Evolutionary conservation across 2,113 vertebrate genomes (phyloP), one percentile per base, ranked within the genome.

Genomic region (Bostrychus sinensis): DNA sequence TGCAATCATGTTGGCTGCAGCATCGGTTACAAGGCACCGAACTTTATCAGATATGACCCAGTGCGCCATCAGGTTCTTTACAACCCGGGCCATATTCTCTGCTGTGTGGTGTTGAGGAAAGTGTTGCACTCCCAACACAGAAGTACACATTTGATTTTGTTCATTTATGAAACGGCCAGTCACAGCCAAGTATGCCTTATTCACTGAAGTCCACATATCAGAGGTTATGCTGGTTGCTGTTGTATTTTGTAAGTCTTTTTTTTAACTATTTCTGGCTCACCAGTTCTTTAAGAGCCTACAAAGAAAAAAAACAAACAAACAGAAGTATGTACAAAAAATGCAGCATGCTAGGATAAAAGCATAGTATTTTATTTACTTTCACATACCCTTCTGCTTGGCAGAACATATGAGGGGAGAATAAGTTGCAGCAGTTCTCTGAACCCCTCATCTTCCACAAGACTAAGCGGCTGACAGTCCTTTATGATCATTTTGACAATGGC

Each of bases 121-220:
- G 16, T 54, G 28, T 17, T 54, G 16, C 16, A 32, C 50, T 54
- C 26, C 50, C 50, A 54, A 54, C 4, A 54, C 2, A 14, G 34
- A 38, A 4, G 34, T 23, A 56, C 7, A 23, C 0, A 38, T 9
- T 14, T 8, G 7, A 9, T 25, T 19, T 17, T 13, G 34, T 3
- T 56, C 53, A 20, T 22, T 14, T 5, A 37, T 5, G 5, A 34
- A 36, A 32, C 14, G 30, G 11, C 51, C 17, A 13, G 51, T 55
- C 1, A 55, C n/a, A 34, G 51, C 51, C 3, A 36, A 12, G 17
- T 36, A 36, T 12, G 26, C n/a, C n/a, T n/a, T n/a, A n/a, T n/a
- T n/a, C n/a, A n/a, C n/a, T n/a, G n/a, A n/a, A n/a, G 16, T 55
- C 51, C 53, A 56, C 55, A 57, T 57, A n/a, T 39, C 13, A 5